Evolutionary conservation across 2,888 invertebrate genomes (phyloP).

Genomic region (Xanthia togata): DNA sequence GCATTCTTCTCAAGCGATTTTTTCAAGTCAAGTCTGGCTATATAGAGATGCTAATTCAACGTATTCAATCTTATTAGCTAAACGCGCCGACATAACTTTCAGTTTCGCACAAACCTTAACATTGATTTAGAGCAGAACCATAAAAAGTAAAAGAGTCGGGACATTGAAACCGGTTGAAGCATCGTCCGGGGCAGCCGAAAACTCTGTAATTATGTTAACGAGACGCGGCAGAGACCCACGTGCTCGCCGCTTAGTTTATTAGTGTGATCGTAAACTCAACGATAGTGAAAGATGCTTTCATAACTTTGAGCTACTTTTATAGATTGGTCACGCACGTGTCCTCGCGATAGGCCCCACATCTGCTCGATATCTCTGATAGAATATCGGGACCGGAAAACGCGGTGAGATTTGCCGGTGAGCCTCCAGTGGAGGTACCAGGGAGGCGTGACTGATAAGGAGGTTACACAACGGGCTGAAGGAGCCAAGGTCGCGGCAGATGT

Average conservation of each 20-base stretch:
- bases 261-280: slow-evolving; percentile 76
- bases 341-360: slow-evolving; percentile 70
- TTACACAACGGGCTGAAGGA: slow-evolving; percentile 85
- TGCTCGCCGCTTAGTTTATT: slow-evolving; percentile 72
- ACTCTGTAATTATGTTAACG: slow-evolving; percentile 86
- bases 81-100: slow-evolving; percentile 87
- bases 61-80: slow-evolving; percentile 73
- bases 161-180: slow-evolving; percentile 81
- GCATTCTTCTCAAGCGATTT: slow-evolving; percentile 43
- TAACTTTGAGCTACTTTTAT: slow-evolving; percentile 68
- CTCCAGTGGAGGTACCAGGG: slow-evolving; percentile 80
- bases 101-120: slow-evolving; percentile 87
- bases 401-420: slow-evolving; percentile 82
- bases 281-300: slow-evolving; percentile 81
- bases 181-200: slow-evolving; percentile 83
- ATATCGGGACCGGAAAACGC: slow-evolving; percentile 88
- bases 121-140: slow-evolving; percentile 81
- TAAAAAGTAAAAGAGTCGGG: slow-evolving; percentile 78
- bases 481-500: slow-evolving; percentile 90
- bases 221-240: slow-evolving; percentile 77
- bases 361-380: slow-evolving; percentile 77
- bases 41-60: slow-evolving; percentile 74
- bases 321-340: slow-evolving; percentile 72
- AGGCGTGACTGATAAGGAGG: slow-evolving; percentile 88
- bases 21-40: slow-evolving; percentile 50